Conservation (phyloP, 2,113 vertebrate species). For the Lontra canadensis region DNA sequence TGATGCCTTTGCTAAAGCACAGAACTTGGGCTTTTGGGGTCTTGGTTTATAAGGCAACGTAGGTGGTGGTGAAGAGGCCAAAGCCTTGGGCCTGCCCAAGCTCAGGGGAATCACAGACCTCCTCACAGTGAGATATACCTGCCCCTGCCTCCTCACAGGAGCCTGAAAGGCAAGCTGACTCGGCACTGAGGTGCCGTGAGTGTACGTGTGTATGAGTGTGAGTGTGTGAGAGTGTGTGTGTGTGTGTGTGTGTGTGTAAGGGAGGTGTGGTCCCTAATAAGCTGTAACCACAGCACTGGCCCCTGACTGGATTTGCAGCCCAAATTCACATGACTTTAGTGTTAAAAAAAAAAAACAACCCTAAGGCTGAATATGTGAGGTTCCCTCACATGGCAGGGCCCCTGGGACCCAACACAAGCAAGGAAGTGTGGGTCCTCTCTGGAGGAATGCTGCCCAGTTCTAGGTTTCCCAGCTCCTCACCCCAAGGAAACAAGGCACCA, state of each 20-base stretch:
- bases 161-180: not conserved
- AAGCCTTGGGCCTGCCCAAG: not conserved
- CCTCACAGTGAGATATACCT: not conserved
- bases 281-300: not conserved
- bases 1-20: not conserved
- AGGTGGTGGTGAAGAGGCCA: not conserved
- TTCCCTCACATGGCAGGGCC: not conserved
- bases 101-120: not conserved
- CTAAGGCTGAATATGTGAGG: not conserved
- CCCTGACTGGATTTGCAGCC: not conserved
- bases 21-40: not conserved
- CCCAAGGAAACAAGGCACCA: not conserved
- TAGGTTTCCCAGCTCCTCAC: not conserved
- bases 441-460: not conserved
- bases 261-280: not conserved
- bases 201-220: fast-evolving
- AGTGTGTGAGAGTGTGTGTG: not conserved
- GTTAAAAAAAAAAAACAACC: not conserved
- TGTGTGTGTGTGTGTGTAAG: not conserved
- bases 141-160: not conserved
- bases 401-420: not conserved
- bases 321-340: not conserved
- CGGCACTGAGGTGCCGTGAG: not conserved
- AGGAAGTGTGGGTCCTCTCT: not conserved
- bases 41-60: not conserved